Evolutionary conservation across 1,140 invertebrate genomes (phyloP), one percentile per base, ranked within the genome.

Genomic region (Mycetomoellerius zeteki): DNA sequence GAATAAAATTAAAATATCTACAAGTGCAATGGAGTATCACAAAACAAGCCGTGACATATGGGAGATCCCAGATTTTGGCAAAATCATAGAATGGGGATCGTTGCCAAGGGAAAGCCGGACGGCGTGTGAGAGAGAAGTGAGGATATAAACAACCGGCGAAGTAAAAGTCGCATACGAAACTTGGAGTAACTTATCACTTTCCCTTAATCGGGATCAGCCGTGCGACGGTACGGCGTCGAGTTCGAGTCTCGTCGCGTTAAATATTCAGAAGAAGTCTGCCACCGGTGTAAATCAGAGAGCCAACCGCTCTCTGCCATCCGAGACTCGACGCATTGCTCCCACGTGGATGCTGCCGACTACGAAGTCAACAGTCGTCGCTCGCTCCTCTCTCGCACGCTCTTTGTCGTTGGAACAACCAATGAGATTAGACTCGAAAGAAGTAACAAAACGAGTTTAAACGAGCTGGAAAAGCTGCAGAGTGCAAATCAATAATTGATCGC

Each of bases 151-250:
- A 90, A 86, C 75, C 84, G 86, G 65, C 56, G 62, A 58, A 88
- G 80, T 88, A 90, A 86, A 92, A 91, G 91, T 92, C 91, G 89
- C 76, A 80, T 86, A 86, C 90, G 65, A 82, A 82, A 81, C 82
- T 90, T 67, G 0, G 37, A 87, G 87, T 88, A 92, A 93, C 92
- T 93, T 93, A 93, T 93, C 91, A 92, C 92, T 93, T 93, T 92
- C 90, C 90, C 91, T 92, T 93, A 93, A 93, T 93, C 92, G 91
- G 91, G 92, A 92, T 93, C 91, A 93, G 91, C 88, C 87, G 89
- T 85, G 89, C 90, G 78, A 85, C 85, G 81, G 84, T 89, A 84
- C 67, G 84, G 84, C 78, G 85, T 82, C 88, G 89, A n/a, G n/a
- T 85, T 92, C 85, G n/a, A 88, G 89, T 84, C 92, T 92, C 88